Evolutionary conservation across 2,113 vertebrate genomes (phyloP).

Genomic region (Nesospiza acunhae): DNA sequence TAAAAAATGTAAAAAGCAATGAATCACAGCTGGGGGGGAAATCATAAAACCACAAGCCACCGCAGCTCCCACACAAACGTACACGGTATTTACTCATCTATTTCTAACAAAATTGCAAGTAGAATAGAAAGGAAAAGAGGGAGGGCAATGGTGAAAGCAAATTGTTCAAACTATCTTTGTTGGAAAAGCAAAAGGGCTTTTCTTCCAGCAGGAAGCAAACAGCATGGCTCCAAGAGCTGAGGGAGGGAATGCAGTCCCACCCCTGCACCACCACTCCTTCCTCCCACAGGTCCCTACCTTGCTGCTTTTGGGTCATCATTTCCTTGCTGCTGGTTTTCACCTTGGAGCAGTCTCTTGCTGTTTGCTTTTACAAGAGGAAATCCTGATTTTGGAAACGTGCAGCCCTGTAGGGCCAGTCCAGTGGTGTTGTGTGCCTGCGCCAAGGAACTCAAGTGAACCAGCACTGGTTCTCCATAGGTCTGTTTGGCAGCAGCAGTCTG

Average conservation of each 20-base stretch:
- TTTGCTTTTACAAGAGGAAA: background rate
- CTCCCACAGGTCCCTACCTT: background rate
- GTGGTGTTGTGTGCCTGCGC: accelerated
- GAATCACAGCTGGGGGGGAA: conserved; percentile 46
- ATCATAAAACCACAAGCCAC: background rate
- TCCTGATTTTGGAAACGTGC: background rate
- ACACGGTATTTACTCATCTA: conserved; percentile 30
- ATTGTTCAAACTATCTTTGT: background rate
- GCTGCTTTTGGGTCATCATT: background rate
- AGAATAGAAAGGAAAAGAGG: background rate
- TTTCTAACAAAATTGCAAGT: background rate
- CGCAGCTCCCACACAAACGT: background rate
- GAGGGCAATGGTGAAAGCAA: background rate
- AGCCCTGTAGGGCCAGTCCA: accelerated
- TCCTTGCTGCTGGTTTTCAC: background rate
- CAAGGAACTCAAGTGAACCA: accelerated
- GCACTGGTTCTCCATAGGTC: background rate
- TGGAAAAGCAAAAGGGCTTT: conserved; percentile 1
- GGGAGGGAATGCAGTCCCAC: background rate
- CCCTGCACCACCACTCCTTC: background rate
- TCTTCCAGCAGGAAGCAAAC: background rate
- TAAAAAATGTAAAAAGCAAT: conserved; percentile 58
- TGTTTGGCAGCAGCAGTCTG: background rate
- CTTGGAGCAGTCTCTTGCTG: background rate
- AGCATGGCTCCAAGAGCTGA: background rate